Base-by-base conservation (phyloP, 1,140 invertebrate species). In the Wiebesia pumilae region DNA sequence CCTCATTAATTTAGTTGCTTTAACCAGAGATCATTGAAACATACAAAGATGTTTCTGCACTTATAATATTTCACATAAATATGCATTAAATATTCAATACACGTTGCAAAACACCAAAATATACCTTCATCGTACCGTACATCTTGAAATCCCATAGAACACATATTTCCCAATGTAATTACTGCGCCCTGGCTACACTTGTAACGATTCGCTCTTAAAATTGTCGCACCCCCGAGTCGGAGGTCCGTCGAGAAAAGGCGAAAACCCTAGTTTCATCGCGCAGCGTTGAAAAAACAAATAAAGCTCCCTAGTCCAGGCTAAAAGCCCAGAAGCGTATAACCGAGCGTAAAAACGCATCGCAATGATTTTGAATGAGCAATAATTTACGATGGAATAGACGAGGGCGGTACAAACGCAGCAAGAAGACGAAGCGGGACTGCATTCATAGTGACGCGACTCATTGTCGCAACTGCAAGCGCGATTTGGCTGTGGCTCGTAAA, bases 281-380 rank as follows among this genome's bases (percentile, higher is more conserved):
- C 33, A 33, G 12, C 9, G 27, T 30, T 38, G 58, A n/a, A n/a
- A n/a, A n/a, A n/a, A n/a, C n/a, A n/a, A 84, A 77, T 77, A 78
- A 84, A 84, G 47, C 38, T 84, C 78, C 73, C 78, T 47, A 47
- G 35, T 1, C 33, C 71, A 10, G 27, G 47, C 78, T 73, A 73
- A 65, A 81, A 81, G 79, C 16, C 24, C 3, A 21, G 30, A 16
- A 62, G 54, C 38, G 40, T 16, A 21, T 54, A 38, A 27, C n/a
- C n/a, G 43, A 38, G 65, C 40, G 24, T 21, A 33, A n/a, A n/a
- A n/a, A 77, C 2, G 4, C 79, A 65, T 21, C 30, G 73, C 73
- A 58, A n/a, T n/a, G n/a, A n/a, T n/a, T n/a, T n/a, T n/a, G n/a
- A 84, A 84, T 84, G 71, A 84, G 54, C 35, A 40, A 73, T 83